Base-by-base conservation (phyloP, 1,140 invertebrate genomes). In the Macrocentrus cingulum region DNA sequence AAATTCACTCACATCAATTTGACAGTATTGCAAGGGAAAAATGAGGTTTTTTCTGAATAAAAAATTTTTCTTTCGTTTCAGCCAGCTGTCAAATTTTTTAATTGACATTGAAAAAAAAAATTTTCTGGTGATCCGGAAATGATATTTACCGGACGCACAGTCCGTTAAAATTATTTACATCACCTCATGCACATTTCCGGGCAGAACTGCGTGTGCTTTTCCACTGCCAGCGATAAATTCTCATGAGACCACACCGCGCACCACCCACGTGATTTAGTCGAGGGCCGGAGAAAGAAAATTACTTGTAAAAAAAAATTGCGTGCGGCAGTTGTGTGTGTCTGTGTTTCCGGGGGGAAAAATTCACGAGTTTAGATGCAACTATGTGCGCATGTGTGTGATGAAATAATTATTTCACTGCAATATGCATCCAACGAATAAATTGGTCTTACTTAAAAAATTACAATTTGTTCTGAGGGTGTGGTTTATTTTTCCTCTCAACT, bases 111-210 rank as follows among this genome's bases (percentile, higher is more conserved):
- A 34, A 34, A 6, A 34, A 34, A 34, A 34, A 34, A 50, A 11
- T 19, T 52, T 48, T 15, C 25, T 36, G n/a, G 13, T 42, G 29
- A 50, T 34, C 45, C 22, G 29, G 41, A 59, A 59, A 45, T 45
- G 5, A 16, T 46, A 52, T 50, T 44, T 42, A 22, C 37, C 48
- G 48, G 20, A 65, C 60, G 63, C 63, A 62, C 25, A 29, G 51
- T 57, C 36, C 54, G 8, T 20, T 44, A 42, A 60, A 67, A 70
- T 70, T 67, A 70, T 69, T 71, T 63, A 69, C 51, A 57, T 62
- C 37, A 54, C 19, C 20, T 41, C 51, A 34, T 59, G 59, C 51
- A 44, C 62, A 62, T 66, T 64, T 61, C 64, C 53, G 54, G 56
- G 49, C 25, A 29, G 4, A 29, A 29, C 25, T 29, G 25, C 25